Conservation (phyloP, 2,888 invertebrate genomes). For the Patella caerulea region DNA sequence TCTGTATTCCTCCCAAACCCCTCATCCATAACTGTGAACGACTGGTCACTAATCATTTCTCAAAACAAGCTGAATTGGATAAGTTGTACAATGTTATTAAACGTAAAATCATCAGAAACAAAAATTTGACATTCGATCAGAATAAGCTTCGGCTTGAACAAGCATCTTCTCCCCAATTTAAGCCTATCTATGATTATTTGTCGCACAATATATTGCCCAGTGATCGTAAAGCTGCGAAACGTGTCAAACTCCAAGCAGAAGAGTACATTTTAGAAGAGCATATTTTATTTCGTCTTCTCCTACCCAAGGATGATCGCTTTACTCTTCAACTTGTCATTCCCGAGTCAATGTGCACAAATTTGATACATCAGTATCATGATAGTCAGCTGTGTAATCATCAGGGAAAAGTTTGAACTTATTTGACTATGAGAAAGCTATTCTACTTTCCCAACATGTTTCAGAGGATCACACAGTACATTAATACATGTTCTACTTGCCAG, state of each 20-base stretch:
- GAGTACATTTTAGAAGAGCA: not conserved
- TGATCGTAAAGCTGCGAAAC: not conserved
- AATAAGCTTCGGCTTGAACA: not conserved
- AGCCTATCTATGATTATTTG: slow-evolving; percentile 3
- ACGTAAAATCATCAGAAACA: not conserved
- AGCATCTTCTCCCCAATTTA: slow-evolving; percentile 6
- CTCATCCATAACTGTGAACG: not conserved
- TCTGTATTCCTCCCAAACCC: not conserved
- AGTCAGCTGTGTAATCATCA: not conserved
- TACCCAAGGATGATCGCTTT: not conserved
- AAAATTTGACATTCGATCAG: not conserved
- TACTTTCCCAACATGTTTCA: not conserved
- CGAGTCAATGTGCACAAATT: not conserved
- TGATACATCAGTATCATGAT: not conserved
- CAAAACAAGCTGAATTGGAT: not conserved
- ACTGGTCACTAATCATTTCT: not conserved
- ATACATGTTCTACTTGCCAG: not conserved
- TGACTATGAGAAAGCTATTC: not conserved
- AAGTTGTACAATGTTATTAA: not conserved
- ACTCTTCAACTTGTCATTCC: not conserved
- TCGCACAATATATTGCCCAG: not conserved
- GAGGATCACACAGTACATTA: not conserved
- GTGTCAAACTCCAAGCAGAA: not conserved
- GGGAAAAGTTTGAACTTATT: not conserved
- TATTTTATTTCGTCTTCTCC: not conserved